These are phyloP conservation scores for Natrix natrix DNA, from an alignment of 2,797 vertebrate species.

Conservation along the genomic window DNA sequence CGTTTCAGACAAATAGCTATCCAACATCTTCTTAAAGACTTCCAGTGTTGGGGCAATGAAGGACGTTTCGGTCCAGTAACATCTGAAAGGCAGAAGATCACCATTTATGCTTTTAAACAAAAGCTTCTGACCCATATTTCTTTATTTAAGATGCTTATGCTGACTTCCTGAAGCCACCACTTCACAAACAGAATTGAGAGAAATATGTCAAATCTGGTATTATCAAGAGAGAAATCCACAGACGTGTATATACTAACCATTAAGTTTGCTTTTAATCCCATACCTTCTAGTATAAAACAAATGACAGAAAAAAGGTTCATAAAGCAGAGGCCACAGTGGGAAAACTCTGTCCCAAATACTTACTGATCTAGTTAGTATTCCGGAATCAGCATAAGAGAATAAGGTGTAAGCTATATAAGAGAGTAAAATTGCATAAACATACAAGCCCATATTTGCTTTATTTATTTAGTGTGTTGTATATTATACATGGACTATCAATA, in stretches of 20 bases:
- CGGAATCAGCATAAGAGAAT: no score
- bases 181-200: neutral
- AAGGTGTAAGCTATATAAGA: neutral
- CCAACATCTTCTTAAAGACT: no score
- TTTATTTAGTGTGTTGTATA: no score
- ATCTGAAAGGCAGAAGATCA: neutral
- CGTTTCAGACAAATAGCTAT: no score
- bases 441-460: neutral
- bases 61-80: neutral
- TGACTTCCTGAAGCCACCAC: neutral
- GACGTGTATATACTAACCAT: neutral
- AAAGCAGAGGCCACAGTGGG: neutral
- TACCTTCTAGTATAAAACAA: neutral
- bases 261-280: neutral
- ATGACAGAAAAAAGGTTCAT: neutral
- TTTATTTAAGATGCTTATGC: neutral
- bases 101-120: neutral
- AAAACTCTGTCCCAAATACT: neutral
- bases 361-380: neutral
- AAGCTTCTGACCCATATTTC: neutral
- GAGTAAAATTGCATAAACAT: neutral
- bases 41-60: no score
- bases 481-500: no score
- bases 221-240: neutral
- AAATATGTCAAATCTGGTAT: neutral